These are phyloP conservation scores for Mus musculus DNA, from an alignment of 2,113 vertebrate species.

Conservation along the genomic window DNA sequence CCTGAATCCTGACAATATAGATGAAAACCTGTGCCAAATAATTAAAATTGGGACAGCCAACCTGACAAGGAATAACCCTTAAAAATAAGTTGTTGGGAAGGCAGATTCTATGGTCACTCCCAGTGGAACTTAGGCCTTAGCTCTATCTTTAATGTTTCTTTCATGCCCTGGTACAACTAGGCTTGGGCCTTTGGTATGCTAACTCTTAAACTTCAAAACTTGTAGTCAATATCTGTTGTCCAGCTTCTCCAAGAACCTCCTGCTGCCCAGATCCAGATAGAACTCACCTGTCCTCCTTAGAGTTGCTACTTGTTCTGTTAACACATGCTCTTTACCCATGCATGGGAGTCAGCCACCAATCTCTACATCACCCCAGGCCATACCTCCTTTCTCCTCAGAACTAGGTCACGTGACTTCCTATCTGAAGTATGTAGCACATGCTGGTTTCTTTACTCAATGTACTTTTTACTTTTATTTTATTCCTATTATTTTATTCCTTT, in stretches of 20 bases:
- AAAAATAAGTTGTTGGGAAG: not conserved
- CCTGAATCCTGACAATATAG: not conserved
- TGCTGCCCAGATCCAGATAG: not conserved
- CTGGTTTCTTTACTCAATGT: not conserved
- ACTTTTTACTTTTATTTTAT: not conserved
- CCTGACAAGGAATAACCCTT: not conserved
- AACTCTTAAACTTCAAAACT: not conserved
- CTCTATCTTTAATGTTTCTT: not conserved
- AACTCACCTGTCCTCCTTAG: not conserved
- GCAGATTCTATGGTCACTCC: not conserved
- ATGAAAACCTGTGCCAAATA: not conserved
- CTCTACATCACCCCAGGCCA: not conserved
- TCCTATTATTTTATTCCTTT: not conserved
- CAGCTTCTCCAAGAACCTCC: not conserved
- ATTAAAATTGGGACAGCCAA: not conserved
- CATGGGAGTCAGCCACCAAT: not conserved
- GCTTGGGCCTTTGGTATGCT: not conserved
- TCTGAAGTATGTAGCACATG: too few species aligned
- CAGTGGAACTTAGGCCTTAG: not conserved
- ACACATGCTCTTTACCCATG: not conserved
- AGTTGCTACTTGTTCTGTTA: not conserved
- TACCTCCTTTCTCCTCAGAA: not conserved
- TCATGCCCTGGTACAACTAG: not conserved
- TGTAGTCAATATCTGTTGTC: not conserved
- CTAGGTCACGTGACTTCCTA: not conserved